phyloP scores from a whole-genome alignment of 2,797 vertebrate species.

The Hoplostethus mediterraneus region DNA sequence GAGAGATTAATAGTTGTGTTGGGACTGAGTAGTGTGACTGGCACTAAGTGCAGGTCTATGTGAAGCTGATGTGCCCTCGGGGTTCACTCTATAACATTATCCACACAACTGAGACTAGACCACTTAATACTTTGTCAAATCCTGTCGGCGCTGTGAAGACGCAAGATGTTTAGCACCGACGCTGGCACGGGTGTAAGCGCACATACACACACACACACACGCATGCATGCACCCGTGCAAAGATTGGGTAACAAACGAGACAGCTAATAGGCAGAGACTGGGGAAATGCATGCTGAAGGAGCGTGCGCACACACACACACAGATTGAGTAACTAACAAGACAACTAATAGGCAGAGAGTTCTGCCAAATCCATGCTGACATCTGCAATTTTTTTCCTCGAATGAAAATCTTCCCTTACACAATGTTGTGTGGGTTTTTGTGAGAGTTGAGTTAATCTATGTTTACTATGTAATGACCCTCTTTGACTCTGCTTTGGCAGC shows the following conservation, averaged over 20 bases:
- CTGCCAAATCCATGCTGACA: conserved; percentile 63
- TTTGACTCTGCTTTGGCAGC: conserved; percentile 82
- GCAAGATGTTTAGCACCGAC: conserved; percentile 49
- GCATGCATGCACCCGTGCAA: conserved; percentile 11
- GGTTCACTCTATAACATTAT: conserved; percentile 50
- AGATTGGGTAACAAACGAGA: conserved; percentile 53
- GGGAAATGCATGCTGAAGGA: conserved; percentile 44
- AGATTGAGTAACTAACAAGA: conserved; percentile 25
- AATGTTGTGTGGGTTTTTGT: conserved; percentile 69
- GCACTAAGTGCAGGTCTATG: conserved; percentile 42
- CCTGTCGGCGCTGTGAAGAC: conserved; percentile 45
- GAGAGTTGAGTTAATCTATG: conserved; percentile 80
- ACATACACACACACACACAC: not conserved
- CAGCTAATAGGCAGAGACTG: conserved; percentile 52
- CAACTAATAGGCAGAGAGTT: conserved; percentile 67
- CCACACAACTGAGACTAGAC: conserved; percentile 33
- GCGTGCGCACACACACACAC: conserved; percentile 31
- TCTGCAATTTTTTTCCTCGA: conserved; percentile 65
- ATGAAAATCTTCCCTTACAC: conserved; percentile 69
- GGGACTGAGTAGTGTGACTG: conserved; percentile 30
- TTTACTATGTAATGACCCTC: conserved; percentile 83
- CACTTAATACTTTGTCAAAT: conserved; percentile 62
- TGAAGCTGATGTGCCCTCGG: conserved; percentile 45
- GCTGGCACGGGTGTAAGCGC: conserved; percentile 13
- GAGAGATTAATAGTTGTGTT: conserved; percentile 55